A percentile compares a stretch with the other conserved stretches of the same genome.
Conservation (phyloP, 2,797 vertebrate species). For the Crossoptilon crossoptilon region DNA sequence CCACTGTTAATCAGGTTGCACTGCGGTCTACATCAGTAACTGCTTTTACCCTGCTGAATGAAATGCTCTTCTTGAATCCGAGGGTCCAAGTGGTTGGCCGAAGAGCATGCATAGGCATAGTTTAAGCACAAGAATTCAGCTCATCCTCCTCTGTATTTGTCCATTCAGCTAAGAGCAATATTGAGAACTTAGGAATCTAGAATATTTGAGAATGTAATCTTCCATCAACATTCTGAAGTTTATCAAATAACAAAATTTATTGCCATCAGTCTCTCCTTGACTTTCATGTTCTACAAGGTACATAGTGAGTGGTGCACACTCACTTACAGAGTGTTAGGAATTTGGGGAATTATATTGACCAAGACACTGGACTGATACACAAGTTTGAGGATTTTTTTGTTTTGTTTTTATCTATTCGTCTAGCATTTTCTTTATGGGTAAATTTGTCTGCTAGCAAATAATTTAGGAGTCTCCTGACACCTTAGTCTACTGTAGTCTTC, state of each 20-base stretch:
- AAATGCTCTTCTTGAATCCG: conserved; percentile 4
- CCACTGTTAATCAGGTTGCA: neutral
- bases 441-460: conserved; percentile 30
- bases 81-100: neutral
- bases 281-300: neutral
- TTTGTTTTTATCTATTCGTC: neutral
- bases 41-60: neutral
- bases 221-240: neutral
- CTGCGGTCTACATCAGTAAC: neutral
- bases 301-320: neutral
- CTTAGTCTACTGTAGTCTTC: neutral
- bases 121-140: conserved; percentile 18
- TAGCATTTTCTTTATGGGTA: neutral
- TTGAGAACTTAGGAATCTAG: neutral
- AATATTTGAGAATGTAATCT: neutral
- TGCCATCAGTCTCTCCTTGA: conserved; percentile 27
- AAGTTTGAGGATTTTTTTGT: neutral
- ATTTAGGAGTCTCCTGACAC: neutral
- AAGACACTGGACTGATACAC: neutral
- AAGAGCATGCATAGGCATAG: neutral
- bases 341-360: conserved; percentile 31
- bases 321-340: conserved; percentile 48
- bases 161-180: conserved; percentile 52
- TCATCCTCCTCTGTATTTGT: conserved; percentile 12
- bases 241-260: neutral